Conservation (phyloP, 2,888 invertebrate species). For the Carcina quercana region DNA sequence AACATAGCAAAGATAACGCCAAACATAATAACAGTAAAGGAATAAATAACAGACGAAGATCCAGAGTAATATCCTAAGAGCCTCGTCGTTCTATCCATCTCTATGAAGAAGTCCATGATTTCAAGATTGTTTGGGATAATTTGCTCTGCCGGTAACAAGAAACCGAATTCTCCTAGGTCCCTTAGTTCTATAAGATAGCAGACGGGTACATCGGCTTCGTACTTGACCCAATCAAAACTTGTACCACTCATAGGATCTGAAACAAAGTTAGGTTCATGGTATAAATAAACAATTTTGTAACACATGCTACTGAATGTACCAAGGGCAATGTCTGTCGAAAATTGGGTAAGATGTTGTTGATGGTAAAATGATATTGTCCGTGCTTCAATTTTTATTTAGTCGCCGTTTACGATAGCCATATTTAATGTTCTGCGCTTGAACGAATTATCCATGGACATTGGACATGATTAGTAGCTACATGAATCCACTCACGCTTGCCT, state of each 20-base stretch:
- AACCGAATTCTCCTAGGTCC: slow-evolving; percentile 73
- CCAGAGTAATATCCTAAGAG: slow-evolving; percentile 38
- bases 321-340: too few relatives aligned
- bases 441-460: too few relatives aligned
- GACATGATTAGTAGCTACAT: too few relatives aligned
- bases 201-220: slow-evolving; percentile 60
- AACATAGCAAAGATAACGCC: slow-evolving; percentile 12
- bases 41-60: slow-evolving; percentile 17
- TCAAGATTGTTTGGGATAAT: slow-evolving; percentile 75
- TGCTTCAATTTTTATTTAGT: too few relatives aligned
- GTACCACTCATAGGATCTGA: slow-evolving; percentile 67
- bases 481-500: too few relatives aligned
- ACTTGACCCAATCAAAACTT: slow-evolving; percentile 76
- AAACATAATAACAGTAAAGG: slow-evolving; percentile 22
- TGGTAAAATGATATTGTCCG: too few relatives aligned
- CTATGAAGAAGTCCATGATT: slow-evolving; percentile 71
- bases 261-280: slow-evolving; percentile 10
- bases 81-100: slow-evolving; percentile 49
- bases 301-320: too few relatives aligned
- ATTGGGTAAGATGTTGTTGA: too few relatives aligned
- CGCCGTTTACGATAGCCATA: too few relatives aligned
- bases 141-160: slow-evolving; percentile 67
- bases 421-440: too few relatives aligned
- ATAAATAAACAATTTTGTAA: too few relatives aligned
- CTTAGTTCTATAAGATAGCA: slow-evolving; percentile 76